Evolutionary conservation across 2,797 vertebrate genomes (phyloP), one percentile per base, ranked within the genome.

Genomic region (Falco biarmicus): DNA sequence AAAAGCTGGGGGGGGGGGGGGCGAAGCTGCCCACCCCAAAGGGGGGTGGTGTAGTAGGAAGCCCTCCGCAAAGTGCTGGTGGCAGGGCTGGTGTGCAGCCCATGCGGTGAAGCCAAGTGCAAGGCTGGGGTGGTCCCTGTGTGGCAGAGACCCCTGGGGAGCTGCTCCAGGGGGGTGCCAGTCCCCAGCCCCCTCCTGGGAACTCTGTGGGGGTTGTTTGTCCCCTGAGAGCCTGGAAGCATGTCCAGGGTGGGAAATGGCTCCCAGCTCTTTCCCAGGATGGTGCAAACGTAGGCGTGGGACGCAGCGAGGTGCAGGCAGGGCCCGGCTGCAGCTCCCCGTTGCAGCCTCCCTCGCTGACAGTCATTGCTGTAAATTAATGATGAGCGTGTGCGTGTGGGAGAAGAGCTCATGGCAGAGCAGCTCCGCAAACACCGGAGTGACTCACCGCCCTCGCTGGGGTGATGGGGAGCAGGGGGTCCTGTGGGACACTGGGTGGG

Each of bases 301-400:
- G 90, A 26, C 3, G 11, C 37, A 19, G 74, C 0, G 32, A 48
- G 84, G 91, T 3, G 57, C 84, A 7, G 83, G 76, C 50, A 80
- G 79, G 71, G 43, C 83, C 73, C 3, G 31, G 87, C 19, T 4
- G 0, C 8, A 0, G 56, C 83, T 64, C 71, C 61, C 4, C 4
- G 3, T 15, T 18, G 37, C 89, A 78, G 60, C 88, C 92, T 64
- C 79, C 76, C 91, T 70, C 12, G 47, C n/a, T 59, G 59, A 1
- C 45, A 76, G 88, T 9, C 73, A 61, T 59, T 4, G 21, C 73
- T 61, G 75, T 96, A 78, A 96, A 95, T 96, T 94, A 95, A 73
- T 89, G 91, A 96, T 89, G 96, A 94, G 87, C 6, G 29, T 0
- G 65, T 4, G 65, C 41, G 41, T 15, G 47, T 1, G 11, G 9